Base-by-base conservation (phyloP, 2,888 invertebrate species). In the Lagria hirta region DNA sequence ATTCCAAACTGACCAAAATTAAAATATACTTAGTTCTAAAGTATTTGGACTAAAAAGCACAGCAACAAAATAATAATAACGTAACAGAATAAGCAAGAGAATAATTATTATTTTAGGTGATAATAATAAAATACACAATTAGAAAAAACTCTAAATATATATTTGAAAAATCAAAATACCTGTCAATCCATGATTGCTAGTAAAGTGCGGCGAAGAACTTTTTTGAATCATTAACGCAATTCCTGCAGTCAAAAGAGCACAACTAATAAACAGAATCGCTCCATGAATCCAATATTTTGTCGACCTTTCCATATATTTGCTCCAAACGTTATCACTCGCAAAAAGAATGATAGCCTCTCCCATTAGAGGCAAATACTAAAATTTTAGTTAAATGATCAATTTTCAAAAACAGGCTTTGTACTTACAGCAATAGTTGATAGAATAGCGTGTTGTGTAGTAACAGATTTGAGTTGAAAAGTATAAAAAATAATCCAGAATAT, bases 291-390 rank as follows among this genome's bases (percentile, higher is more conserved):
- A 55, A 20, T 57, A 56, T 37, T 58, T 61, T 4, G 40, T 57
- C 1, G 48, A 51, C 33, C 61, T 50, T 4, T 54, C 49, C 3
- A 61, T 41, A 22, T 55, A 48, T 18, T 56, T 43, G 3, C 52
- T 53, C 54, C 59, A 60, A 11, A 60, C 45, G 34, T 65, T 62
- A 28, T 59, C 57, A 35, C 55, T 52, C 2, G 61, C 51, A 36
- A 65, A 61, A 4, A 62, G 28, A 3, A 64, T 55, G 5, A 65
- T 55, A 6, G 60, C 62, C 46, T 59, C 59, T 7, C 63, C 58
- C 59, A 65, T 61, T 10, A 66, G 42, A 3, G 64, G 64, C 7
- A 64, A 43, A 18, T 62, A 58, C 65, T 64, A 30, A 26, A 56
- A 52, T 12, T 26, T 32, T 3, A 32, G n/a, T n/a, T n/a, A n/a